phyloP scores from a whole-genome alignment of 2,113 vertebrate genomes.

The Gobiocypris rarus region DNA sequence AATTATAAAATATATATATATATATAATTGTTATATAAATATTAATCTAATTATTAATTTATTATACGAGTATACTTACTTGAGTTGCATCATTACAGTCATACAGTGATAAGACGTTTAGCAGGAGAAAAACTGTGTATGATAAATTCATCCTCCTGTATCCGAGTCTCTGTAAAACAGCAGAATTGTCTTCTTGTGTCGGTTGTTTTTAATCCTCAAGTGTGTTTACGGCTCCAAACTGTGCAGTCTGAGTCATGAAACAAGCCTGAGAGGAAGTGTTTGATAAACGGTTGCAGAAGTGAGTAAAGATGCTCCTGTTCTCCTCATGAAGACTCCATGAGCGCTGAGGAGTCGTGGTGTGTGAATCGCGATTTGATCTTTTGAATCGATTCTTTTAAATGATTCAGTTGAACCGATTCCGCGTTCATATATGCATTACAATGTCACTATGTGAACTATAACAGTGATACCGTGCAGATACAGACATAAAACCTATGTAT shows the following conservation, averaged over 20 bases:
- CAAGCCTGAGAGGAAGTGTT: background rate
- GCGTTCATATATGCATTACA: background rate
- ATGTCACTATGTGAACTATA: background rate
- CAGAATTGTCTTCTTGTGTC: background rate
- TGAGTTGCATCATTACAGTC: constrained; percentile 17
- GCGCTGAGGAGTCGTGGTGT: background rate
- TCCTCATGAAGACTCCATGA: constrained; percentile 20
- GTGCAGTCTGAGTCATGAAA: background rate
- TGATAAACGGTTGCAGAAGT: background rate
- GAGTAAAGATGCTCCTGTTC: constrained; percentile 19
- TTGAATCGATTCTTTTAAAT: background rate
- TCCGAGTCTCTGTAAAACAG: background rate
- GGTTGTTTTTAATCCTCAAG: constrained; percentile 14
- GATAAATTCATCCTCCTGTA: constrained; percentile 30
- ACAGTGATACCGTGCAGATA: background rate
- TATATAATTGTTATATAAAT: background rate
- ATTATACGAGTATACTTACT: background rate
- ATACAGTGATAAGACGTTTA: background rate
- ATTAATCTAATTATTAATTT: background rate
- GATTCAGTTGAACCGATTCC: background rate
- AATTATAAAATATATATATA: background rate
- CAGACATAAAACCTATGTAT: background rate
- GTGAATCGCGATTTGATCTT: background rate
- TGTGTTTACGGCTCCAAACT: background rate
- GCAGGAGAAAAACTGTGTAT: constrained; percentile 10